Percentiles rank a stretch among this genome's conserved stretches.
phyloP scores from a whole-genome alignment of 1,140 invertebrate species.

The Brachionus calyciflorus region DNA sequence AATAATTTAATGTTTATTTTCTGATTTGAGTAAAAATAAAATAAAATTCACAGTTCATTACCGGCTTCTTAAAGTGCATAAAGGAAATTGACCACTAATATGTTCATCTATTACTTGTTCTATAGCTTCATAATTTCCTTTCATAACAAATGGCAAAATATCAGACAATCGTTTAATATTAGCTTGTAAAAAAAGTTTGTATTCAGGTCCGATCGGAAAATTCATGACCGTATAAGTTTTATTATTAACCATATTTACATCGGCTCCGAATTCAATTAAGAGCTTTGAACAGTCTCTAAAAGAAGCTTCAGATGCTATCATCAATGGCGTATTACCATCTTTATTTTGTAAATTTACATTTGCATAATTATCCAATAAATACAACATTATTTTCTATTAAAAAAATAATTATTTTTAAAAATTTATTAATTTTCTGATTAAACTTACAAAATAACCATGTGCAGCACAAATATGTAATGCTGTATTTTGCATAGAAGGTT shows the following conservation, averaged over 20 bases:
- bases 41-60: too few species aligned
- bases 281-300: conserved; percentile 55
- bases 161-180: conserved; percentile 14
- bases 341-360: conserved; percentile 56
- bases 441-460: conserved; percentile 55
- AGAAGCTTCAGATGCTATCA: conserved; percentile 54
- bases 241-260: conserved; percentile 53
- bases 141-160: not conserved
- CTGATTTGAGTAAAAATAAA: not conserved
- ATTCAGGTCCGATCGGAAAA: conserved; percentile 55
- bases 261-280: conserved; percentile 58
- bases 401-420: not conserved
- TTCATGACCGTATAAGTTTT: conserved; percentile 54
- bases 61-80: conserved; percentile 56
- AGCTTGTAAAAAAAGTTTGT: conserved; percentile 46
- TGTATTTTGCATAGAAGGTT: conserved; percentile 54
- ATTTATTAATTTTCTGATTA: not conserved
- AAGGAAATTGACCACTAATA: conserved; percentile 27
- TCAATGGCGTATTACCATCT: conserved; percentile 53
- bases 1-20: not conserved
- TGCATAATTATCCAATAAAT: conserved; percentile 55
- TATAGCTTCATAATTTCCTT: not conserved
- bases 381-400: conserved; percentile 52
- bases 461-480: conserved; percentile 56
- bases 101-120: conserved; percentile 8